Base-by-base conservation (phyloP, 2,797 vertebrate species). In the Anolis apletophallus region DNA sequence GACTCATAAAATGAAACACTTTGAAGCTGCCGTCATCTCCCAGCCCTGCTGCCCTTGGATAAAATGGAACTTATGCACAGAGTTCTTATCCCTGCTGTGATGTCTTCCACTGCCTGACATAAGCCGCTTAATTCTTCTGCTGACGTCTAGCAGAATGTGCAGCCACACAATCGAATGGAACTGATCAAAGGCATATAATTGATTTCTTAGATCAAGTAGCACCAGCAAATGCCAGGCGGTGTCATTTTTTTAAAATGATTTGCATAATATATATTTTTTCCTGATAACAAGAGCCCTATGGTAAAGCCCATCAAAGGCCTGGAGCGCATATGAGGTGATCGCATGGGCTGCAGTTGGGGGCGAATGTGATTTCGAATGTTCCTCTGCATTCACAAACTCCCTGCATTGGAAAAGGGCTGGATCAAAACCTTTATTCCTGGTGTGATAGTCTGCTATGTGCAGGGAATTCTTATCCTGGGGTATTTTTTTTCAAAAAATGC, bases 161-260 rank as follows among this genome's bases (percentile, higher is more conserved):
- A 80, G 57, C 55, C 68, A 55, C 21, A 72, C 54, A 50, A 59
- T 32, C 36, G 78, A 80, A 80, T 80, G 59, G 68, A 74, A 74
- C 21, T 64, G 78, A 86, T 86, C 85, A 80, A 73, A 73, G 84
- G 32, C 71, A 52, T 80, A 80, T 80, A 86, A 86, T 86, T 52
- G 16, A 86, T 74, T 80, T 74, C 83, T 86, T n/a, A 52, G 84
- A 74, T 80, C 69, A 86, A 83, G 64, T 74, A 59, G 46, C 69
- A 73, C 71, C 10, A 85, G 69, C 40, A 74, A 86, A 80, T 74
- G 78, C 55, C 77, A 64, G 59, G 10, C 57, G 64, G 23, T 64
- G 55, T 74, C 71, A 50, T 61, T 57, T 80, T 46, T 52, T 54
- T 34, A n/a, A n/a, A n/a, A n/a, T 26, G 0, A 74, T 80, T 80